phyloP scores from a whole-genome alignment of 2,797 vertebrate genomes.

The Phrynocephalus forsythii region DNA sequence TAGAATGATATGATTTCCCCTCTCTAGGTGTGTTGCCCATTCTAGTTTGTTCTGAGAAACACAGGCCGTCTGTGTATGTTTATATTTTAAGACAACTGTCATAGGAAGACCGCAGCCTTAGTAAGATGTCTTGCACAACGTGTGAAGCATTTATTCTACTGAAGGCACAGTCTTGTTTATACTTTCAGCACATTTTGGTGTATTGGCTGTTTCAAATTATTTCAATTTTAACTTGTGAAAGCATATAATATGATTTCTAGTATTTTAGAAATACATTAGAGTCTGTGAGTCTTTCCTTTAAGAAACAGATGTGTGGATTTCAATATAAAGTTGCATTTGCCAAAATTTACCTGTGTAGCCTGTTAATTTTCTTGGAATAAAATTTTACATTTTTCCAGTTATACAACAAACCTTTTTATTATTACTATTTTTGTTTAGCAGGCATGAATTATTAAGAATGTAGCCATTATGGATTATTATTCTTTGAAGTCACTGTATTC shows the following conservation, averaged over 20 bases:
- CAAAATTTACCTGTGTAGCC: slow-evolving; percentile 99
- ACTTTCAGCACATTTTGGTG: slow-evolving; percentile 98
- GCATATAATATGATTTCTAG: slow-evolving; percentile 98
- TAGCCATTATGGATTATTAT: slow-evolving; percentile 75
- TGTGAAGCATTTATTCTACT: slow-evolving; percentile 95
- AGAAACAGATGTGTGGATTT: slow-evolving; percentile 99
- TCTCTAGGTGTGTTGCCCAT: slow-evolving; percentile 78
- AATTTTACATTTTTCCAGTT: slow-evolving; percentile 94
- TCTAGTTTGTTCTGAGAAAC: slow-evolving; percentile 80
- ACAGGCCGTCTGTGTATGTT: slow-evolving; percentile 85
- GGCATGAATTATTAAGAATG: slow-evolving; percentile 79
- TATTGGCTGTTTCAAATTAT: slow-evolving; percentile 97
- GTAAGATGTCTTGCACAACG: slow-evolving; percentile 99
- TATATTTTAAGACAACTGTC: slow-evolving; percentile 92
- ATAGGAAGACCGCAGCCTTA: slow-evolving; percentile 98
- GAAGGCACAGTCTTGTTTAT: slow-evolving; percentile 99
- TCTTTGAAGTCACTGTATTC: slow-evolving; percentile 76
- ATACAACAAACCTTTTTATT: slow-evolving; percentile 74
- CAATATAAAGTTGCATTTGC: slow-evolving; percentile 99
- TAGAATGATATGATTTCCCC: slow-evolving; percentile 72
- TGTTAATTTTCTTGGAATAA: slow-evolving; percentile 99
- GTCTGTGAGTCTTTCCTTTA: slow-evolving; percentile 99
- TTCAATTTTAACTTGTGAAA: slow-evolving; percentile 95
- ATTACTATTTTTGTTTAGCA: slow-evolving; percentile 75
- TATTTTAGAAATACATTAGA: slow-evolving; percentile 98